A percentile compares a stretch with the other conserved stretches of the same genome.
phyloP scores from a whole-genome alignment of 2,888 invertebrate genomes.

The Eupithecia pulchellata region DNA sequence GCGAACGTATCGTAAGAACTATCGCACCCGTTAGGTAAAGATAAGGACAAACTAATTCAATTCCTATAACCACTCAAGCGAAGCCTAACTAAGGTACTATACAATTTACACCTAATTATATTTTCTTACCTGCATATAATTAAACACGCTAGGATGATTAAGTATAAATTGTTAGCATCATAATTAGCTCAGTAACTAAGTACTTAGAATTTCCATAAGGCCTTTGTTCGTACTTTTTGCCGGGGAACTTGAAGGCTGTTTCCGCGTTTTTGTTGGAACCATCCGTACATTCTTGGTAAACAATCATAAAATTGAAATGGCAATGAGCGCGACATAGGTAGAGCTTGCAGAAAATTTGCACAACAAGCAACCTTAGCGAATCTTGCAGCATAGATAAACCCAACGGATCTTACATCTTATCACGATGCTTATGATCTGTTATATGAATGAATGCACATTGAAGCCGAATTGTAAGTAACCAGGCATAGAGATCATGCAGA shows the following conservation, averaged over 20 bases:
- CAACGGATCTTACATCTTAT: background rate
- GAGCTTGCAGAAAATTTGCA: background rate
- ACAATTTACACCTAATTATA: constrained; percentile 54
- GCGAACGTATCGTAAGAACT: background rate
- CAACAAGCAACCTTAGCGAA: background rate
- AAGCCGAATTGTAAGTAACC: background rate
- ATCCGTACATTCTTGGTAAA: constrained; percentile 13
- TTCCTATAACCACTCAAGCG: background rate
- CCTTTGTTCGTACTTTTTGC: constrained; percentile 40
- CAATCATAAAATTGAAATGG: constrained; percentile 9
- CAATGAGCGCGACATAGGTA: constrained; percentile 7
- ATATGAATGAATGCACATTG: background rate
- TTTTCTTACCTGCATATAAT: constrained; percentile 28
- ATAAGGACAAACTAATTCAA: background rate
- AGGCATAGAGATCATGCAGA: background rate
- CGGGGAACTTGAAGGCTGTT: constrained; percentile 29
- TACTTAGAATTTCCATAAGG: constrained; percentile 34
- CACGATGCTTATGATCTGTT: background rate
- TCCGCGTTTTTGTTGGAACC: constrained; percentile 39
- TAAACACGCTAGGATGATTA: constrained; percentile 35
- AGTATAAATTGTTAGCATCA: constrained; percentile 27
- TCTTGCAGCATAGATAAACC: background rate
- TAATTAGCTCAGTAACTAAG: constrained; percentile 26
- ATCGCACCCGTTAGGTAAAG: constrained; percentile 1
- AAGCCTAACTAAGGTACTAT: constrained; percentile 44